Base-by-base conservation (phyloP, 2,888 invertebrate genomes). In the Philopedon plagiatum region DNA sequence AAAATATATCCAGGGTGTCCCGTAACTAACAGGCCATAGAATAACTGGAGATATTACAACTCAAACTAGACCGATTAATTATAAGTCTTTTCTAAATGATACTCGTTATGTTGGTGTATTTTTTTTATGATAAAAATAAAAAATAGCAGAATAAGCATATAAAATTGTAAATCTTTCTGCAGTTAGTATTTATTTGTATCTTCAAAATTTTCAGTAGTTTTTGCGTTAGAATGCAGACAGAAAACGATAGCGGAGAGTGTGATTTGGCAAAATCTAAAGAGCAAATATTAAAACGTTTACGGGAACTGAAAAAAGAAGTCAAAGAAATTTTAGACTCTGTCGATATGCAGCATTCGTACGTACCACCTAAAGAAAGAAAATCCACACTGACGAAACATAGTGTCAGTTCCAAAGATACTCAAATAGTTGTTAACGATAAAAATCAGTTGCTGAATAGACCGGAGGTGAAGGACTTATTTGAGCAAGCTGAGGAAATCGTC, bases 241-340 rank as follows among this genome's bases (percentile, higher is more conserved):
- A 57, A 13, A 32, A 57, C 11, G 34, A n/a, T n/a, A n/a, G n/a
- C n/a, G n/a, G 57, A 13, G 57, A 57, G 9, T 57, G 15, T 19
- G 15, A 34, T 4, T 18, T 57, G 5, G 57, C 32, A 34, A 57
- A 34, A 32, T 19, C 11, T 18, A 69, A 63, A 37, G 69, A 69
- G 8, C 15, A 63, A 2, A 69, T 69, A 19, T 39, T 69, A n/a
- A 19, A 51, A 32, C 69, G 69, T 19, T 32, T 69, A 26, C 51
- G 29, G 11, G 41, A 62, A 44, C 29, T 69, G 3, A 63, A 69
- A 23, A 29, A 69, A 15, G 69, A 69, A 49, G 69, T 69, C 13
- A 26, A 63, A 15, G 41, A 44, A 19, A 69, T 69, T 13, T 39
- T 69, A 26, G 41, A 62, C 5, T 3, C 21, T 2, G 18, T 51